Conservation (phyloP, 2,113 vertebrate genomes). For the Atherinomorus stipes region DNA sequence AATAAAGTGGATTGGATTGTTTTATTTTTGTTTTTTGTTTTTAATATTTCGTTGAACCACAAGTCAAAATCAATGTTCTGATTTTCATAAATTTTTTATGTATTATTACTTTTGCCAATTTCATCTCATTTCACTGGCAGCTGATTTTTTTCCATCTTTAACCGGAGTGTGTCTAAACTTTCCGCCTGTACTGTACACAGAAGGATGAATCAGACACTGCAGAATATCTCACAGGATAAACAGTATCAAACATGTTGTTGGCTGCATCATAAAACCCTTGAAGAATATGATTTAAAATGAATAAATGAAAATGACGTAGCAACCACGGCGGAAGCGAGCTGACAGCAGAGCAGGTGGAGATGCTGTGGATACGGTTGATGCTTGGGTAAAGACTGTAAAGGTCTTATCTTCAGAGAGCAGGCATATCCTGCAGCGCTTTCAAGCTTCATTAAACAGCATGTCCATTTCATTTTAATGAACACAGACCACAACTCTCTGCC, state of each 20-base stretch:
- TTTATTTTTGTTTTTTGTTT: too few species aligned
- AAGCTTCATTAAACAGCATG: background rate
- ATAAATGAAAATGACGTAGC: background rate
- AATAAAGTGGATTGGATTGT: too few species aligned
- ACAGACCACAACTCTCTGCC: background rate
- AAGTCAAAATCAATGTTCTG: too few species aligned
- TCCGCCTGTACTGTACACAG: too few species aligned
- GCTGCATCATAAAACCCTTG: background rate
- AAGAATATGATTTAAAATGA: background rate
- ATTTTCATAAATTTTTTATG: too few species aligned
- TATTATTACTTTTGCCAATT: too few species aligned
- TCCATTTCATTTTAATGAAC: constrained; percentile 14
- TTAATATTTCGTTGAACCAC: too few species aligned
- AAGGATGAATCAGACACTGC: too few species aligned
- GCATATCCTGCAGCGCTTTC: constrained; percentile 14
- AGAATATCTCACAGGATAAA: background rate
- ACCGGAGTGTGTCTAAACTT: too few species aligned
- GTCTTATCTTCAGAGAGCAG: constrained; percentile 38
- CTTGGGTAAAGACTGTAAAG: background rate
- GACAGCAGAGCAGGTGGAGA: constrained; percentile 19
- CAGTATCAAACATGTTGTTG: background rate
- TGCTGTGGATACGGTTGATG: constrained; percentile 13
- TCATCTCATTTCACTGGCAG: too few species aligned
- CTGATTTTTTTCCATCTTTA: too few species aligned
- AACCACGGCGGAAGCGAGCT: background rate